A percentile compares a stretch with the other conserved stretches of the same genome.
Conservation (phyloP, 1,140 invertebrate genomes). For the Drosophila parabipectinata region DNA sequence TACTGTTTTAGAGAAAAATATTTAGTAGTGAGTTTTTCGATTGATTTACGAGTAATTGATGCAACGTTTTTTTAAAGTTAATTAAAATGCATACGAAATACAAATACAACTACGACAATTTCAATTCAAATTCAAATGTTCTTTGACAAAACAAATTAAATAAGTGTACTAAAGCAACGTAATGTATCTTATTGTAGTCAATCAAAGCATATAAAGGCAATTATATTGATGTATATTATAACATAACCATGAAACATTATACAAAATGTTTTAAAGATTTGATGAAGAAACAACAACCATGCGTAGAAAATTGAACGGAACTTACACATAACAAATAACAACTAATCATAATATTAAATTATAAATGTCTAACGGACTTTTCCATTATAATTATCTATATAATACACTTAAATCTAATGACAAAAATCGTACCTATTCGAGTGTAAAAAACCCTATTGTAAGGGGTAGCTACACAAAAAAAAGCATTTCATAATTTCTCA, state of each 20-base stretch:
- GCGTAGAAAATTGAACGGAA: slow-evolving; percentile 74
- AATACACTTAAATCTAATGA: slow-evolving; percentile 19
- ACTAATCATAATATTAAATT: slow-evolving; percentile 33
- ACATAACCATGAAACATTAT: slow-evolving; percentile 43
- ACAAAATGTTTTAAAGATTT: slow-evolving; percentile 34
- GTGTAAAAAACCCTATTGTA: slow-evolving; percentile 18
- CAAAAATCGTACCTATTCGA: slow-evolving; percentile 28
- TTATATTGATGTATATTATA: slow-evolving; percentile 73
- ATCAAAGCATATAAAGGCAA: slow-evolving; percentile 43
- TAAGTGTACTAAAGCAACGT: slow-evolving; percentile 71
- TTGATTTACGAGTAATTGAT: slow-evolving; percentile 63
- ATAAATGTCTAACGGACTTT: slow-evolving; percentile 51
- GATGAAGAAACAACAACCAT: slow-evolving; percentile 69
- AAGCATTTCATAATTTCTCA: slow-evolving; percentile 53
- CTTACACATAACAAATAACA: slow-evolving; percentile 62
- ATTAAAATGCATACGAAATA: slow-evolving; percentile 41
- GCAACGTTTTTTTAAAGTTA: slow-evolving; percentile 66
- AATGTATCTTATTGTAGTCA: slow-evolving; percentile 62
- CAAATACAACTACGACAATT: slow-evolving; percentile 58
- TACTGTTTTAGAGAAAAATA: slow-evolving; percentile 54
- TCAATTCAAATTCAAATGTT: slow-evolving; percentile 56
- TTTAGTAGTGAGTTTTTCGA: slow-evolving; percentile 77
- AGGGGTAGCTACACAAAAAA: slow-evolving; percentile 26
- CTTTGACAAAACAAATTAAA: slow-evolving; percentile 76
- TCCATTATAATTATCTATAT: slow-evolving; percentile 19